A percentile compares a stretch with the other conserved stretches of the same genome.
These are phyloP conservation scores for Neolamprologus sp. DNA, from an alignment of 2,113 vertebrate species.

Conservation along the genomic window DNA sequence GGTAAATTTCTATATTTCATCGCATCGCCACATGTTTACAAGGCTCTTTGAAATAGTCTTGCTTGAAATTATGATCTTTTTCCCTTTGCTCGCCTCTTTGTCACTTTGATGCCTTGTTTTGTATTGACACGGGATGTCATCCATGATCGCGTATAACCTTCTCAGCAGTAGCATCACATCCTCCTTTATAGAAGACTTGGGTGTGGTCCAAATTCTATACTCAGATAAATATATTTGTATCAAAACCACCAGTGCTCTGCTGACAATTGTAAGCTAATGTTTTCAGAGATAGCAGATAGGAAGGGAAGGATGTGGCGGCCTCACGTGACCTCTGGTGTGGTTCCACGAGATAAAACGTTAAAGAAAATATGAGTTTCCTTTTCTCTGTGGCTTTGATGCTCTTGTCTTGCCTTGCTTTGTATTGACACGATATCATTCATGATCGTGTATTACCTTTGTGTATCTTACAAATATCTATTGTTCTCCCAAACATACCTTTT, in stretches of 20 bases:
- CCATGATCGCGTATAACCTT: background rate
- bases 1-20: background rate
- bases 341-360: constrained; percentile 15
- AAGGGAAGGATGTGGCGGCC: background rate
- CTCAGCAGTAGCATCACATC: background rate
- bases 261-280: constrained; percentile 13
- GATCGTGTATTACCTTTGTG: background rate
- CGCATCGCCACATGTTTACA: background rate
- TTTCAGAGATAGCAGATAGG: background rate
- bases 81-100: background rate
- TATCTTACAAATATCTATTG: background rate
- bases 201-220: background rate
- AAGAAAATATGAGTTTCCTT: constrained; percentile 24
- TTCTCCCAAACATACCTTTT: background rate
- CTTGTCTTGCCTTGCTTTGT: background rate
- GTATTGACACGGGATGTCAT: background rate
- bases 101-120: background rate
- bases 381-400: background rate
- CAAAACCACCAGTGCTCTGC: background rate
- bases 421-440: background rate
- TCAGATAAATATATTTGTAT: background rate
- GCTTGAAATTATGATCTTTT: background rate
- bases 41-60: background rate
- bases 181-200: background rate
- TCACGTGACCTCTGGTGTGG: constrained; percentile 17